Percentiles rank a stretch among this genome's conserved stretches.
Conservation (phyloP, 2,113 vertebrate species). For the Tragulus kanchil region DNA sequence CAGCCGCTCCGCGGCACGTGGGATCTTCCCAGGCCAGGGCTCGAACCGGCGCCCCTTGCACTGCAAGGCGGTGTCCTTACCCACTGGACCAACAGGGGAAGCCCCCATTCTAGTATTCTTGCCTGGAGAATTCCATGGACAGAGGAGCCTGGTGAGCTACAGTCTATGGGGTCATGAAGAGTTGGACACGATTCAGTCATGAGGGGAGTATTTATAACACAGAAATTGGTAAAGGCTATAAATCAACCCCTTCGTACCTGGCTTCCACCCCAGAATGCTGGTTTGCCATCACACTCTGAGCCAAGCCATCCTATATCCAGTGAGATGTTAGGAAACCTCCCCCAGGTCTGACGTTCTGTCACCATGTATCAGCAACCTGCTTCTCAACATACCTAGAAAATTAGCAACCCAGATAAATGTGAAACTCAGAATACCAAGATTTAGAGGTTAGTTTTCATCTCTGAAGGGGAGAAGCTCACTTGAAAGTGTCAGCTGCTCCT, state of each 20-base stretch:
- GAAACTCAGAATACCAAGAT: background rate
- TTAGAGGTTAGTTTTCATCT: constrained; percentile 19
- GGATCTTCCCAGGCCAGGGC: no score
- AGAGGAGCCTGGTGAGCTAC: no score
- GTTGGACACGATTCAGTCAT: no score
- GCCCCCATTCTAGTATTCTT: no score
- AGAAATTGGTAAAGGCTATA: background rate
- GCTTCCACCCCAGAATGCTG: background rate
- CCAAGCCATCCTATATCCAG: background rate
- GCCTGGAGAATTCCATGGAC: no score
- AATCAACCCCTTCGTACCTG: background rate
- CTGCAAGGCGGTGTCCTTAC: no score
- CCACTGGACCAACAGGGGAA: no score
- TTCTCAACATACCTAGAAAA: constrained; percentile 39
- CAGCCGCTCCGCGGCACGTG: no score
- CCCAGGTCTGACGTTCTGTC: background rate
- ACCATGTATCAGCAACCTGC: background rate
- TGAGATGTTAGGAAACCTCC: background rate
- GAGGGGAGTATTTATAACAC: background rate
- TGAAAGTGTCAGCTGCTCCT: constrained; percentile 51
- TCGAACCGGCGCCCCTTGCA: no score
- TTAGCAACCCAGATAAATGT: background rate
- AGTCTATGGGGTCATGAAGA: no score
- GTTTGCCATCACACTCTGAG: background rate
- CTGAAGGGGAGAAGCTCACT: constrained; percentile 44